These are phyloP conservation scores for Rhimphoctona megacephalus DNA, from an alignment of 2,888 invertebrate genomes.

Conservation along the genomic window DNA sequence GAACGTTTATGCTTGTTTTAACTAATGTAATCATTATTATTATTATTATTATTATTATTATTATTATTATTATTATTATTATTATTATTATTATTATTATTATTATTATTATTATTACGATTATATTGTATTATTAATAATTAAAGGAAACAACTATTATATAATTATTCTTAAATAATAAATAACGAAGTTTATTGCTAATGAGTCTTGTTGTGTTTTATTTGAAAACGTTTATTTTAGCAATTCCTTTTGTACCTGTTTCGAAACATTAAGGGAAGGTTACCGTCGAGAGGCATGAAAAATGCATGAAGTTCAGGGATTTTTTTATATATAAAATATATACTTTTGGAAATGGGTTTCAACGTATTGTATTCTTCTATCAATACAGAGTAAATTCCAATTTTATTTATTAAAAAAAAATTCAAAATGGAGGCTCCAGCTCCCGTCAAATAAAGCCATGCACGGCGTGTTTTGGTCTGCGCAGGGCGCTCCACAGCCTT, in stretches of 20 bases:
- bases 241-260: neutral
- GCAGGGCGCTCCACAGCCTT: too few relatives aligned
- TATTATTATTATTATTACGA: conserved; percentile 51
- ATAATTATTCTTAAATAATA: conserved; percentile 80
- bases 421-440: too few relatives aligned
- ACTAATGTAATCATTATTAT: conserved; percentile 49
- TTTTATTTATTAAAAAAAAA: too few relatives aligned
- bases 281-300: too few relatives aligned
- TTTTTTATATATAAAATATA: too few relatives aligned
- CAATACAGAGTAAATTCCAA: too few relatives aligned
- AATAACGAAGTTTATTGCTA: conserved; percentile 79
- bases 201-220: conserved; percentile 19
- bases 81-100: conserved; percentile 7
- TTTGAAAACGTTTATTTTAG: neutral
- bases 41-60: neutral
- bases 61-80: conserved; percentile 63
- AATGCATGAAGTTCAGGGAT: too few relatives aligned
- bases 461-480: too few relatives aligned
- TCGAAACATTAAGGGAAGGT: too few relatives aligned
- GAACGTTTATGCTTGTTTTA: conserved; percentile 76
- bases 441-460: too few relatives aligned
- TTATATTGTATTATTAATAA: conserved; percentile 59
- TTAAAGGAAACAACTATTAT: conserved; percentile 75
- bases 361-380: too few relatives aligned
- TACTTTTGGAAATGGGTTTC: too few relatives aligned